phyloP scores from a whole-genome alignment of 2,888 invertebrate genomes.

The Meganola albula region DNA sequence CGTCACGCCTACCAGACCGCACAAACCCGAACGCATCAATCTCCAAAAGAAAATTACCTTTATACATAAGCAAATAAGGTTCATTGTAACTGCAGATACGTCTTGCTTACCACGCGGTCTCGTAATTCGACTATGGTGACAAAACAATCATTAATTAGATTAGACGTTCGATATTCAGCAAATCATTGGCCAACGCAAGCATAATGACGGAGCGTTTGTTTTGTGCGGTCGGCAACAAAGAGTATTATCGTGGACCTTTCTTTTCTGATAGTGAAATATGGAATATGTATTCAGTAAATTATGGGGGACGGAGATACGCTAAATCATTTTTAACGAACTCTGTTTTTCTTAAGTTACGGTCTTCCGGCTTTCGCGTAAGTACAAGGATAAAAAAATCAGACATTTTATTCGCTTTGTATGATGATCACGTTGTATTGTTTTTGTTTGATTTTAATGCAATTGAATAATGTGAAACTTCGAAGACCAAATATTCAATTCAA shows the following conservation, averaged over 20 bases:
- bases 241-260: conserved; percentile 18
- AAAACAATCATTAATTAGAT: conserved; percentile 64
- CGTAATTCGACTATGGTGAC: conserved; percentile 51
- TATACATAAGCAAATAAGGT: conserved; percentile 24
- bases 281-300: conserved; percentile 2
- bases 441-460: too few species aligned
- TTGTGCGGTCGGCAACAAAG: conserved; percentile 30
- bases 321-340: neutral
- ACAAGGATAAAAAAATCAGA: too few species aligned
- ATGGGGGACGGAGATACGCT: neutral
- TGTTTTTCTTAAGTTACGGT: neutral
- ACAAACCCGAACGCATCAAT: conserved; percentile 21
- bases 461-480: too few species aligned
- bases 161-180: conserved; percentile 44
- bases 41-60: conserved; percentile 23
- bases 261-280: conserved; percentile 8
- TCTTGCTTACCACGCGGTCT: conserved; percentile 34
- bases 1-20: conserved; percentile 46
- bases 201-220: conserved; percentile 46
- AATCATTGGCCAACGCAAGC: conserved; percentile 50
- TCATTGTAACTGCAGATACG: conserved; percentile 10
- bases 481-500: too few species aligned
- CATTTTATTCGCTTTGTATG: too few species aligned
- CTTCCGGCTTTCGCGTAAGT: too few species aligned
- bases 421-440: too few species aligned